Evolutionary conservation across 2,888 invertebrate genomes (phyloP).

Genomic region (Cantharis rustica): DNA sequence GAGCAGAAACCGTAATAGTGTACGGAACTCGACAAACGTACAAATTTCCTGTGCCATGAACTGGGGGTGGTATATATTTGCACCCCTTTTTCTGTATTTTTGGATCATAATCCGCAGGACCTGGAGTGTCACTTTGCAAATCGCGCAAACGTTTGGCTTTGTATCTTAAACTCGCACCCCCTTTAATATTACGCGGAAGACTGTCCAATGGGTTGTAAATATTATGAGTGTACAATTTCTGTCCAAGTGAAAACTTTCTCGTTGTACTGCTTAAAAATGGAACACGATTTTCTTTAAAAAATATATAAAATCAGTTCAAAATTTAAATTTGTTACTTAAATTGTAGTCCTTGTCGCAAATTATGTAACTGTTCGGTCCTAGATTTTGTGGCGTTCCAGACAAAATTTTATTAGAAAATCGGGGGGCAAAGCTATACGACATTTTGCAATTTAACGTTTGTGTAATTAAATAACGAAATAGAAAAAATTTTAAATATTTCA

Average conservation of each 20-base stretch:
- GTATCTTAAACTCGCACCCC: constrained; percentile 39
- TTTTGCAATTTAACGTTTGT: not conserved
- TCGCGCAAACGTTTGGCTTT: constrained; percentile 36
- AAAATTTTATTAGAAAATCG: not conserved
- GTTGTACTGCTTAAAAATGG: constrained; percentile 35
- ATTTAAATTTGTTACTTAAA: not conserved
- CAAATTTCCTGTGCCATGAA: constrained; percentile 41
- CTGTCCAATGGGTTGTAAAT: constrained; percentile 12
- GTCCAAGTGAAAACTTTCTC: constrained; percentile 16
- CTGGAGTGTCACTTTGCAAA: constrained; percentile 35
- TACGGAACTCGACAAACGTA: constrained; percentile 46
- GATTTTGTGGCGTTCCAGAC: not conserved
- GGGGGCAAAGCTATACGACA: not conserved
- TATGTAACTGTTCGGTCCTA: not conserved
- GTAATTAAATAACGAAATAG: not conserved
- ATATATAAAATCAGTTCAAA: not conserved
- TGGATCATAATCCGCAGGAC: constrained; percentile 41
- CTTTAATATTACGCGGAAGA: constrained; percentile 26
- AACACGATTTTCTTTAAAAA: constrained; percentile 32
- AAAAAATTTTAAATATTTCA: not conserved
- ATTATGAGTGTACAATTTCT: constrained; percentile 21
- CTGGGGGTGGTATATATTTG: constrained; percentile 16
- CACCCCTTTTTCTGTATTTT: constrained; percentile 22
- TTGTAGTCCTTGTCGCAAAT: not conserved
- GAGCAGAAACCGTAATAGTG: constrained; percentile 35